These are phyloP conservation scores for Lates japonicus DNA, from an alignment of 2,797 vertebrate genomes.

Conservation along the genomic window DNA sequence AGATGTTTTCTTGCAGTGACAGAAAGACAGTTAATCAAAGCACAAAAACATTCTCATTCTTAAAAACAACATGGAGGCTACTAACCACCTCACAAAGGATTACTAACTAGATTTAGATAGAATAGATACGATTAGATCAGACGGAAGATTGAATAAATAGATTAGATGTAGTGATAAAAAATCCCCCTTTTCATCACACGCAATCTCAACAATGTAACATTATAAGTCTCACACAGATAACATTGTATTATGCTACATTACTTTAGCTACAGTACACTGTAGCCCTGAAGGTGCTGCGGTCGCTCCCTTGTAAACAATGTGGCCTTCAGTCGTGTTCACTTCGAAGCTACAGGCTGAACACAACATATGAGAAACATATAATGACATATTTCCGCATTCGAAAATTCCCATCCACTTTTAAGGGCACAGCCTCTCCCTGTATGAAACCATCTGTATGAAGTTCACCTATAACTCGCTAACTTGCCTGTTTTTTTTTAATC, in stretches of 20 bases:
- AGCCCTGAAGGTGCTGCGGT: constrained; percentile 6
- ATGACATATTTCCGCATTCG: neutral
- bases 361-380: neutral
- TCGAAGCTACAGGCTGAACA: neutral
- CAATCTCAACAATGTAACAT: neutral
- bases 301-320: constrained; percentile 10
- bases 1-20: neutral
- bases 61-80: neutral
- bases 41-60: neutral
- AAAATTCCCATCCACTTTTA: neutral
- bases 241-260: neutral
- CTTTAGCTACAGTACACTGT: neutral
- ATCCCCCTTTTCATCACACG: neutral
- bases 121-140: no score
- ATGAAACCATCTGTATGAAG: neutral
- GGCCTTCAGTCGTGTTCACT: constrained; percentile 1
- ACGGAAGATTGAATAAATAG: no score
- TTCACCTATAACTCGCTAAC: neutral
- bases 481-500: neutral
- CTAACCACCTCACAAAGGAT: neutral
- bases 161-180: constrained; percentile 3
- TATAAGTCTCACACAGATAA: neutral
- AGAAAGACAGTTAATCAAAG: neutral
- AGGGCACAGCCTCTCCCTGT: neutral
- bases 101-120: neutral